These are phyloP conservation scores for Aphaenogaster ashmeadi DNA, from an alignment of 1,140 invertebrate genomes.

Conservation along the genomic window DNA sequence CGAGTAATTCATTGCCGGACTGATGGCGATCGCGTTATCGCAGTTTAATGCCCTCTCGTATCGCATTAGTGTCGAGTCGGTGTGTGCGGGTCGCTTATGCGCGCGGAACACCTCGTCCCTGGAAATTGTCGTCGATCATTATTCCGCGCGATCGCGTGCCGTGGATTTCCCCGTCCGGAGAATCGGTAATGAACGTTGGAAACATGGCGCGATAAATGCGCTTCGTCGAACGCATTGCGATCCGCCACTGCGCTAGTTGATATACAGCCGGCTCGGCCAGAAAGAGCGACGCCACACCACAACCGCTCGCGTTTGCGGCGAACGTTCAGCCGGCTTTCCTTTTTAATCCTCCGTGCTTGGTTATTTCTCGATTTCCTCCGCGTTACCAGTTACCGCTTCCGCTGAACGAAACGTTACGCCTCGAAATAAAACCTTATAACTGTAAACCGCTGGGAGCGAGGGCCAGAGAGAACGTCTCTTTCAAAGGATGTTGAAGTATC, in stretches of 20 bases:
- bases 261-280: conserved; percentile 6
- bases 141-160: conserved; percentile 49
- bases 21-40: conserved; percentile 75
- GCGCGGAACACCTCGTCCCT: conserved; percentile 6
- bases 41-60: conserved; percentile 74
- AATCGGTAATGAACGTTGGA: conserved; percentile 33
- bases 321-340: conserved; percentile 8
- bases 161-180: conserved; percentile 3
- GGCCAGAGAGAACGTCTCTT: background rate
- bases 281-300: background rate
- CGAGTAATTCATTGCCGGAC: conserved; percentile 67
- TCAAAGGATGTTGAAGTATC: background rate
- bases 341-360: conserved; percentile 22
- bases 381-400: background rate
- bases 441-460: background rate
- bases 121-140: conserved; percentile 31
- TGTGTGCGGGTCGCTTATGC: background rate
- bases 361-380: conserved; percentile 44
- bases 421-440: conserved; percentile 31
- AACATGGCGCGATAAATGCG: conserved; percentile 37
- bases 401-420: conserved; percentile 13
- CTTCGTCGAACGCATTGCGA: conserved; percentile 13
- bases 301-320: background rate
- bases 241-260: background rate
- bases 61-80: conserved; percentile 26